A percentile compares a stretch with the other conserved stretches of the same genome.
Evolutionary conservation across 1,140 invertebrate species (phyloP).

Genomic region (Diachasma alloeum): DNA sequence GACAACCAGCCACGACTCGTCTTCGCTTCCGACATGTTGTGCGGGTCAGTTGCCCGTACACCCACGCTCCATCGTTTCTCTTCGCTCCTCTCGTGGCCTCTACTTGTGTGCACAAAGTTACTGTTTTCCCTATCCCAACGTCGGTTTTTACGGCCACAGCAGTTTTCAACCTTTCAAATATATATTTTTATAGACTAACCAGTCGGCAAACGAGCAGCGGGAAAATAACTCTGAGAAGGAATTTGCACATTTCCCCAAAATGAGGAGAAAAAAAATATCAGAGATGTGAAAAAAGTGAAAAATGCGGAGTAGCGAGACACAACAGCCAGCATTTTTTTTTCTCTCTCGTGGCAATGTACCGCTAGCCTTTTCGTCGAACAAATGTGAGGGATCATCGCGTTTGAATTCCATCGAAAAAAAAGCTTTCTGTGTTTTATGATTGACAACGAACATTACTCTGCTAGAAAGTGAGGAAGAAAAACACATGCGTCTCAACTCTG

Average conservation of each 20-base stretch:
- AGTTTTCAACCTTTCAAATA: conserved; percentile 1
- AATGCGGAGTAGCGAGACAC: not conserved
- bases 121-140: not conserved
- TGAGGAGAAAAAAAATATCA: not conserved
- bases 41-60: conserved; percentile 42
- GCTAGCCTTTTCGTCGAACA: not conserved
- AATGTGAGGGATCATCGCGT: not conserved
- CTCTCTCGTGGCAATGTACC: not conserved
- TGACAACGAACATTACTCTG: not conserved
- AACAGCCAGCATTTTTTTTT: not conserved
- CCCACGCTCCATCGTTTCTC: conserved; percentile 21
- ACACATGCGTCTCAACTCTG: not conserved
- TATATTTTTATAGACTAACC: not conserved
- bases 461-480: not conserved
- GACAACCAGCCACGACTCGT: conserved; percentile 16
- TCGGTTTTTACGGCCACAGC: not conserved
- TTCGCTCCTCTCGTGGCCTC: conserved; percentile 11
- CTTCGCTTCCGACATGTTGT: conserved; percentile 35
- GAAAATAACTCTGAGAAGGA: not conserved
- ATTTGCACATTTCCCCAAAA: not conserved
- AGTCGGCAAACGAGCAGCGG: not conserved
- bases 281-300: not conserved
- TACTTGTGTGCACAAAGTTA: conserved; percentile 2
- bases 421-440: not conserved
- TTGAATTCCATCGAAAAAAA: not conserved